Conservation (phyloP, 2,797 vertebrate genomes). For the Luscinia megarhynchos region DNA sequence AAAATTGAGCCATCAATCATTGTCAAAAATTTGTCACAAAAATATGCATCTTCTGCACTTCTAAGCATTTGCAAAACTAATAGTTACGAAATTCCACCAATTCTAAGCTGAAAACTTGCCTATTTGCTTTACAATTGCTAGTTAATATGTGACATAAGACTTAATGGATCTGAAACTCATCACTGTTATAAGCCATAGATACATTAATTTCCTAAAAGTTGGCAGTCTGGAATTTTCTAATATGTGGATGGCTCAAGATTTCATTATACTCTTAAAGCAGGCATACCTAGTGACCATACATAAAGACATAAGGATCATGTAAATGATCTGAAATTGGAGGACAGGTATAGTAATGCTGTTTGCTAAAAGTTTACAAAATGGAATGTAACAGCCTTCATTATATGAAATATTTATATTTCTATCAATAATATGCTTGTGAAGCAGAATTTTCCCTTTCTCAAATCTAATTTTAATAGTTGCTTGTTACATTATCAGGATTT, state of each 20-base stretch:
- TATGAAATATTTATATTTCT: background rate
- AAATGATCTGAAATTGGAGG: background rate
- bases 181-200: background rate
- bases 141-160: background rate
- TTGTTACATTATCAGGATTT: background rate
- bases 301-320: background rate
- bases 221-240: background rate
- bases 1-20: background rate
- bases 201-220: background rate
- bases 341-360: background rate
- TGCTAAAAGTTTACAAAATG: background rate
- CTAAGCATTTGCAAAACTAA: background rate
- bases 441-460: background rate
- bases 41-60: background rate
- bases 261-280: background rate
- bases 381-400: background rate
- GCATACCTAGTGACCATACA: background rate
- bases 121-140: background rate
- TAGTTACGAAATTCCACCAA: background rate
- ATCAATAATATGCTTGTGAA: background rate
- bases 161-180: background rate
- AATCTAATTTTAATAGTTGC: background rate
- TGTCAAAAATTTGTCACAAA: background rate
- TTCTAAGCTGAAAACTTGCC: background rate
- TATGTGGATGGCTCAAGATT: background rate